Evolutionary conservation across 2,888 invertebrate species (phyloP), one percentile per base, ranked within the genome.

Genomic region (Crioceris asparagi): DNA sequence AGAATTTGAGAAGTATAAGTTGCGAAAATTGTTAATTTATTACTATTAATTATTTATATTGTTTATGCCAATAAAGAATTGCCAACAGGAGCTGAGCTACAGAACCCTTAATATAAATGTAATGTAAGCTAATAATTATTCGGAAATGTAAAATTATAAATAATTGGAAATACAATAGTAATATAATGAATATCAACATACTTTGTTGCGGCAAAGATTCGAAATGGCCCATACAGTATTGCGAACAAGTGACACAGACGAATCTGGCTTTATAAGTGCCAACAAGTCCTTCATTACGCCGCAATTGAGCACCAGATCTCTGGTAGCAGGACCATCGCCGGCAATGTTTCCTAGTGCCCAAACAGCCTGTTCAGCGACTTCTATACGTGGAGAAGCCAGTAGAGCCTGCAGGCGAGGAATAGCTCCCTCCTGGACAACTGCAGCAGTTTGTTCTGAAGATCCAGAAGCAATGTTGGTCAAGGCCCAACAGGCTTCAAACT

Each of bases 331-430:
- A 0, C 88, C 86, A 61, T 90, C 88, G 21, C 96, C 94, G 6
- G 94, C 93, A 52, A 97, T 91, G 66, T 98, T 98, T 90, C 96
- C 97, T 29, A 96, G 68, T 0, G 96, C 96, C 97, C 97, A 96
- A 0, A 93, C 87, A n/a, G 90, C 82, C 62, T 94, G 93, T 57
- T 94, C 93, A 1, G 86, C 82, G 1, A 86, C 79, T 47, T 81
- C 75, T 0, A 73, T 64, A 25, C 76, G 69, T 2, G 72, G 66
- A 0, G 85, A 82, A 5, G 71, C 64, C 0, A 94, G 65, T 10
- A 97, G 68, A 0, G 67, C 59, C 15, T 92, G 75, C 35, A 98
- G 74, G 40, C 79, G 79, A 0, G 85, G 84, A 15, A 97, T 74
- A 0, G 91, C 93, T n/a, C 87, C 85, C 23, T 79, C 75, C 59